phyloP scores from a whole-genome alignment of 1,140 invertebrate species.

The Drosophila pruinosa region DNA sequence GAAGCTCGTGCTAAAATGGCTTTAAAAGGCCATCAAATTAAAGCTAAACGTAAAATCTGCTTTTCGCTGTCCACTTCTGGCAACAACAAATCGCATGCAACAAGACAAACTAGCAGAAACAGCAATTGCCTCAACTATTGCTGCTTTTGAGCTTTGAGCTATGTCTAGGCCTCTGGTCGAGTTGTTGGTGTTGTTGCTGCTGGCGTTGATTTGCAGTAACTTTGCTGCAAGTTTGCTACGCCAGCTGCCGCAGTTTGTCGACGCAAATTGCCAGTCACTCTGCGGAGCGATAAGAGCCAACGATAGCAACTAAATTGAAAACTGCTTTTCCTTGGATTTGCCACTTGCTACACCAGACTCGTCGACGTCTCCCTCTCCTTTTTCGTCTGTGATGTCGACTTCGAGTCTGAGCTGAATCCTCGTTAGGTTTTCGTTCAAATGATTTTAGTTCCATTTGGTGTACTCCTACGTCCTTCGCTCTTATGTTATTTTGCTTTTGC shows the following conservation, averaged over 20 bases:
- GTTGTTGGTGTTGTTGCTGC: conserved; percentile 12
- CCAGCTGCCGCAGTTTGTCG: conserved; percentile 71
- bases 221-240: conserved; percentile 33
- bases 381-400: background rate
- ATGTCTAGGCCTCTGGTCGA: conserved; percentile 21
- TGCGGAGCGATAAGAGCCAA: conserved; percentile 35
- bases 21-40: conserved; percentile 74
- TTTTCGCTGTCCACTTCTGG: conserved; percentile 9
- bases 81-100: conserved; percentile 19
- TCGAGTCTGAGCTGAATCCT: conserved; percentile 7
- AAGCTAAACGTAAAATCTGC: conserved; percentile 59
- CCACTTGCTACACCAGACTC: conserved; percentile 4
- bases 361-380: background rate
- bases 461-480: conserved; percentile 9
- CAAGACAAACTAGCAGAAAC: background rate
- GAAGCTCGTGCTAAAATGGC: conserved; percentile 55
- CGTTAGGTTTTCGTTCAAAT: conserved; percentile 22
- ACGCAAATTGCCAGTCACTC: conserved; percentile 66
- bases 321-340: conserved; percentile 61
- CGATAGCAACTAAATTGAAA: conserved; percentile 74
- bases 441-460: conserved; percentile 47
- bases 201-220: conserved; percentile 38
- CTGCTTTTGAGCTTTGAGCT: background rate
- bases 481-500: conserved; percentile 15
- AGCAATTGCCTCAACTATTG: background rate